Conservation (phyloP, 2,888 invertebrate genomes). For the Lithosia quadra region DNA sequence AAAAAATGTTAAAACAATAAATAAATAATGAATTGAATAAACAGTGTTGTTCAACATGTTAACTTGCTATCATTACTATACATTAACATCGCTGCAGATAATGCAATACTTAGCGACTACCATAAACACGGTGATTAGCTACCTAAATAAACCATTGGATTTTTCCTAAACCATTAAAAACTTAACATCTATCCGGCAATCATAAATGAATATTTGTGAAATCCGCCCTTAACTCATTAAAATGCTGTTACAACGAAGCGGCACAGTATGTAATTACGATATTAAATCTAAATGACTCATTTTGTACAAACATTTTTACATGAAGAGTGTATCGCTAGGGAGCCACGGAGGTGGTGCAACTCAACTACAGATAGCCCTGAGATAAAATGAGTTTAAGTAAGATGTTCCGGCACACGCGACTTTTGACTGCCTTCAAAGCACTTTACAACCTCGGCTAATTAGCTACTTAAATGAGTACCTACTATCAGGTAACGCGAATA, state of each 20-base stretch:
- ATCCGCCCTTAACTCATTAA: slow-evolving; percentile 36
- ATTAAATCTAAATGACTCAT: slow-evolving; percentile 44
- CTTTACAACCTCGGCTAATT: slow-evolving; percentile 71
- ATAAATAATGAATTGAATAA: background rate
- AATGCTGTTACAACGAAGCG: slow-evolving; percentile 28
- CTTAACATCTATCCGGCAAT: slow-evolving; percentile 14
- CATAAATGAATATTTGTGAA: slow-evolving; percentile 26
- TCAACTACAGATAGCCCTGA: slow-evolving; percentile 79
- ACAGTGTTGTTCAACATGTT: background rate
- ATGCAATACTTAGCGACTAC: background rate
- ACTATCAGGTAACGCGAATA: slow-evolving; percentile 44
- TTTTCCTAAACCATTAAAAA: background rate
- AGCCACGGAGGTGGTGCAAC: slow-evolving; percentile 66
- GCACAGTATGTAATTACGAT: slow-evolving; percentile 36
- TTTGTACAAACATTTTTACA: slow-evolving; percentile 39
- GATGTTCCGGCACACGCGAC: slow-evolving; percentile 77
- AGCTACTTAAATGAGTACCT: slow-evolving; percentile 46
- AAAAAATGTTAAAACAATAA: background rate
- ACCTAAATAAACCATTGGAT: slow-evolving; percentile 13
- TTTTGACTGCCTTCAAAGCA: slow-evolving; percentile 69
- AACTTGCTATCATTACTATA: background rate
- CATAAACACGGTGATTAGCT: background rate
- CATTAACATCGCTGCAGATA: background rate
- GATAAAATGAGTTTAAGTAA: slow-evolving; percentile 74
- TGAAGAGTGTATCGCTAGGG: slow-evolving; percentile 35